Evolutionary conservation across 2,797 vertebrate genomes (phyloP).

Genomic region (Gallinago solitaria): DNA sequence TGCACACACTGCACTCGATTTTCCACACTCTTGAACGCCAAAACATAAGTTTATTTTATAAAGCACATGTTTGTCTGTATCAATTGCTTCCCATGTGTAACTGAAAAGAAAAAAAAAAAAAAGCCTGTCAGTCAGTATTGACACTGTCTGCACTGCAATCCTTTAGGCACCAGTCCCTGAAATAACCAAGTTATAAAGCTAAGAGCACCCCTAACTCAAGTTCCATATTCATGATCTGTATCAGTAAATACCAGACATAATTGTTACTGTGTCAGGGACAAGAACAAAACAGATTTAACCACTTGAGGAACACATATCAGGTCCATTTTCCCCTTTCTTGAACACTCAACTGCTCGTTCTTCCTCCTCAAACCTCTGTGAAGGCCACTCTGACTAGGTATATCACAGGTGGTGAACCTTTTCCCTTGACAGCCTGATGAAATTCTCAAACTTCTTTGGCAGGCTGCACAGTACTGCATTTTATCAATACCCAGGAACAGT

Average conservation of each 20-base stretch:
- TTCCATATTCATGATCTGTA: neutral
- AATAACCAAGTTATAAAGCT: neutral
- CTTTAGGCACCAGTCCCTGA: neutral
- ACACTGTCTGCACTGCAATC: neutral
- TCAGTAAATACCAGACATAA: neutral
- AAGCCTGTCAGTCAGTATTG: neutral
- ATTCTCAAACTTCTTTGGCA: neutral
- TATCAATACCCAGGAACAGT: neutral
- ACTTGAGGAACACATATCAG: fast-evolving
- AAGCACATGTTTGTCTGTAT: conserved; percentile 79
- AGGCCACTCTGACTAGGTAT: neutral
- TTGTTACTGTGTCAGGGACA: neutral
- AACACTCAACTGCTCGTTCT: neutral
- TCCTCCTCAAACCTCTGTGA: neutral
- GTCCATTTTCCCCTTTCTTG: neutral
- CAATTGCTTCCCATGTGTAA: conserved; percentile 91
- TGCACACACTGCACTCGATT: conserved; percentile 81
- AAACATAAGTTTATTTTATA: conserved; percentile 89
- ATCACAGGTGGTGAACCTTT: neutral
- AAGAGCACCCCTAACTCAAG: neutral
- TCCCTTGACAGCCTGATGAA: neutral
- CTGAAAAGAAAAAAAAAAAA: conserved; percentile 74
- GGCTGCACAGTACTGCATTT: neutral
- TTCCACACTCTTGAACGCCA: conserved; percentile 74
- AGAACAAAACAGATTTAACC: neutral